Conservation (phyloP, 2,797 vertebrate genomes). For the Parauchenoglanis punctatus region DNA sequence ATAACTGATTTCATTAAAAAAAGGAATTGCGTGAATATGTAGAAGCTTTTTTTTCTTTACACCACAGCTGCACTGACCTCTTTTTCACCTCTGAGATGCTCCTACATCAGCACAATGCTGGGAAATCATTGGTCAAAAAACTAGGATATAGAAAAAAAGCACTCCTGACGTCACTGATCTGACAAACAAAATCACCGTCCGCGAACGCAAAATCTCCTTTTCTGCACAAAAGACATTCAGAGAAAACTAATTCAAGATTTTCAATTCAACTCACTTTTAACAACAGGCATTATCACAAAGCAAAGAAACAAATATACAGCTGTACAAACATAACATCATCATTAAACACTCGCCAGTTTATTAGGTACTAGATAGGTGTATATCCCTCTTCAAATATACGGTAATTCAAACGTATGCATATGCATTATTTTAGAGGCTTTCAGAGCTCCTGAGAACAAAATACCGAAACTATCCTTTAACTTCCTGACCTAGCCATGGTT, state of each 20-base stretch:
- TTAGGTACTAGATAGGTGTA: neutral
- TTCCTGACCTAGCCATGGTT: neutral
- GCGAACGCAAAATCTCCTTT: neutral
- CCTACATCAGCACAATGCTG: slow-evolving; percentile 65
- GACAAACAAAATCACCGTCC: neutral
- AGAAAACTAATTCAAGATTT: neutral
- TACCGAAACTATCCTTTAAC: neutral
- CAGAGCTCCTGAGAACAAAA: neutral
- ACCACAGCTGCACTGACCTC: slow-evolving; percentile 75
- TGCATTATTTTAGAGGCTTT: neutral
- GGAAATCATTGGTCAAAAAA: slow-evolving; percentile 69
- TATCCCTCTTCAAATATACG: neutral
- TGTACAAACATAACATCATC: neutral
- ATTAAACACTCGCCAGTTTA: neutral
- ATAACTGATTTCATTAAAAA: neutral
- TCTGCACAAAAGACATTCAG: neutral
- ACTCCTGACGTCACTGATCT: slow-evolving; percentile 26
- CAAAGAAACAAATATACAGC: neutral
- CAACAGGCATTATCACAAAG: neutral
- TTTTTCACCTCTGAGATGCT: slow-evolving; percentile 79
- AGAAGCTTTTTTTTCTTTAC: slow-evolving; percentile 64
- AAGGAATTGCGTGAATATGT: slow-evolving; percentile 15
- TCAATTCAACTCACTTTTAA: neutral
- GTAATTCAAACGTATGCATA: neutral
- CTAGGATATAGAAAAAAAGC: slow-evolving; percentile 64